These are phyloP conservation scores for Drosophila obscura DNA, from an alignment of 1,140 invertebrate genomes.

Conservation along the genomic window DNA sequence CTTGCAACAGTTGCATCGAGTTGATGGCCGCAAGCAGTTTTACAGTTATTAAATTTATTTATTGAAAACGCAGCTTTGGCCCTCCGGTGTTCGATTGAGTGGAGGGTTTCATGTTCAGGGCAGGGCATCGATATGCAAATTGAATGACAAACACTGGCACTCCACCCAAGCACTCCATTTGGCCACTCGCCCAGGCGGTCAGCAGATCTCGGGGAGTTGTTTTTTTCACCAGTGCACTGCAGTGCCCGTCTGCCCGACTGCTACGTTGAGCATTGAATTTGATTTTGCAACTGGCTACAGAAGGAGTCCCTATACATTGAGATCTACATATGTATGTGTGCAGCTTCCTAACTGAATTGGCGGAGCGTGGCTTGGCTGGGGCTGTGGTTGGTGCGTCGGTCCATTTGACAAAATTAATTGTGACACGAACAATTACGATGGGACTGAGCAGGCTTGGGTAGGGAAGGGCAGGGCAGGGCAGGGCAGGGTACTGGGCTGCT, in stretches of 20 bases:
- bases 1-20: constrained; percentile 18
- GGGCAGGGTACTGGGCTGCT: background rate
- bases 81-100: constrained; percentile 1
- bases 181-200: too few species aligned
- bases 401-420: constrained; percentile 81
- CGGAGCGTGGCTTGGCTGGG: constrained; percentile 9
- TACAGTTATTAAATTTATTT: constrained; percentile 73
- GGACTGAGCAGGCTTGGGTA: background rate
- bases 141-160: constrained; percentile 62
- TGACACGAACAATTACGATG: constrained; percentile 76
- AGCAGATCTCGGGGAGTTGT: background rate
- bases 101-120: constrained; percentile 48
- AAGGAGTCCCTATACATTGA: too few species aligned
- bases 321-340: constrained; percentile 1
- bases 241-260: too few species aligned
- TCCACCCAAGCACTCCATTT: background rate
- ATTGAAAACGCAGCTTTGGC: constrained; percentile 57
- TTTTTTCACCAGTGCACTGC: too few species aligned
- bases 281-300: too few species aligned
- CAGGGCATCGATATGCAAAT: constrained; percentile 72
- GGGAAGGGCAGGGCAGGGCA: background rate
- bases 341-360: constrained; percentile 15
- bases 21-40: constrained; percentile 50
- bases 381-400: constrained; percentile 33
- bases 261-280: too few species aligned